phyloP scores from a whole-genome alignment of 2,888 invertebrate genomes.

The Melipona bicolor region DNA sequence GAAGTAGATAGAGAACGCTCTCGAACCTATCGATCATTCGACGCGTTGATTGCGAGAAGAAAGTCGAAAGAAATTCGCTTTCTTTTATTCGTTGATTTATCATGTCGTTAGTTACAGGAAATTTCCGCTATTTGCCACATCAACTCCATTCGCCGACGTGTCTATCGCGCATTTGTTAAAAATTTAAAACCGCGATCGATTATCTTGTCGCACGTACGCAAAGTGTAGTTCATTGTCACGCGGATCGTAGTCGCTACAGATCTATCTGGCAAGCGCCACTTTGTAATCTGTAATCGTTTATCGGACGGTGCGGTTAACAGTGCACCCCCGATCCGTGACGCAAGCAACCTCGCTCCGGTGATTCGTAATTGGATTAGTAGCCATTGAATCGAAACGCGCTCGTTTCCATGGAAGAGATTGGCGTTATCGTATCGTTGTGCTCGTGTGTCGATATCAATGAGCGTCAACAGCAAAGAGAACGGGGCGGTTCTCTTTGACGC shows the following conservation, averaged over 20 bases:
- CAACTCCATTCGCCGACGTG: no score
- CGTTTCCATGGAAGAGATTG: slow-evolving; percentile 45
- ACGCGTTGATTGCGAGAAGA: neutral
- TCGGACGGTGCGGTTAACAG: neutral
- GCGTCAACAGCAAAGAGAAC: neutral
- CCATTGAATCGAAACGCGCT: slow-evolving; percentile 33
- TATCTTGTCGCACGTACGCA: no score
- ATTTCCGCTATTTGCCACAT: no score
- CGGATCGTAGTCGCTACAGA: no score
- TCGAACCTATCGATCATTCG: neutral
- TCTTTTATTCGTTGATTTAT: neutral
- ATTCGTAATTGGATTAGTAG: slow-evolving; percentile 40
- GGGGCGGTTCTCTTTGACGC: slow-evolving; percentile 22
- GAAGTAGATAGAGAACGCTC: slow-evolving; percentile 13
- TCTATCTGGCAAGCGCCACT: neutral
- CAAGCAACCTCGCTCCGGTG: neutral
- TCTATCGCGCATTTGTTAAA: no score
- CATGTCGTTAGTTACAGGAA: no score
- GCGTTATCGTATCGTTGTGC: slow-evolving; percentile 41
- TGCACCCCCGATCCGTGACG: slow-evolving; percentile 21
- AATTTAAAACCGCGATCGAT: no score
- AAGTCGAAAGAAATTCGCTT: neutral
- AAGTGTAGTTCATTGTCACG: no score
- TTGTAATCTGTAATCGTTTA: slow-evolving; percentile 4
- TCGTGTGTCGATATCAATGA: slow-evolving; percentile 10